Evolutionary conservation across 2,888 invertebrate species (phyloP).

Genomic region (Hirudinaria manillensis): DNA sequence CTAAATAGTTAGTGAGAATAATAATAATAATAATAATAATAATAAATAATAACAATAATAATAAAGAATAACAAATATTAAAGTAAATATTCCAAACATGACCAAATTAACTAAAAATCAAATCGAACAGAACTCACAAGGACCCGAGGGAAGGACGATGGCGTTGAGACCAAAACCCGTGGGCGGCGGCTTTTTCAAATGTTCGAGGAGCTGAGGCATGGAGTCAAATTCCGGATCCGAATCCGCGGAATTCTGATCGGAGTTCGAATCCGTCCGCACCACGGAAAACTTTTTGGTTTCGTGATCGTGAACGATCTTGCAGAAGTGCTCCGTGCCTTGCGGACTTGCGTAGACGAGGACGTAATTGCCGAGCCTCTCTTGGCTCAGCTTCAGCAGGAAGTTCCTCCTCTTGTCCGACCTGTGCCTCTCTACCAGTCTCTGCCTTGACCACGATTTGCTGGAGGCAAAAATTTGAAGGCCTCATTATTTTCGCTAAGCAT

Average conservation of each 20-base stretch:
- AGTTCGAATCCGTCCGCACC: neutral
- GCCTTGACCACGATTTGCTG: slow-evolving; percentile 36
- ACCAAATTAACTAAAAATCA: neutral
- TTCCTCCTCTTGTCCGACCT: slow-evolving; percentile 26
- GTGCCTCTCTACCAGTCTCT: slow-evolving; percentile 30
- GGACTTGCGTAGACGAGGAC: slow-evolving; percentile 28
- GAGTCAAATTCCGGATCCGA: neutral
- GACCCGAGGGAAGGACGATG: slow-evolving; percentile 17
- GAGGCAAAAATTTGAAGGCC: neutral
- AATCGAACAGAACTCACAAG: neutral
- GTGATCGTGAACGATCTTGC: neutral
- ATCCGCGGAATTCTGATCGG: neutral
- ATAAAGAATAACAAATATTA: neutral
- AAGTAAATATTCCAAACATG: neutral
- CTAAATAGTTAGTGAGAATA: too few species aligned
- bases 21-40: too few species aligned
- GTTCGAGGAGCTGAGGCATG: neutral
- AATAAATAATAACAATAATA: too few species aligned
- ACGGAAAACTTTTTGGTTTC: neutral
- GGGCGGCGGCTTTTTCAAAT: neutral
- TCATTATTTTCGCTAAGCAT: neutral
- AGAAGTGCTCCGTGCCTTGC: neutral
- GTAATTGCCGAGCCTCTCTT: slow-evolving; percentile 24
- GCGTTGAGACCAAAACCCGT: neutral
- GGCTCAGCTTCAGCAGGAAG: slow-evolving; percentile 35